A percentile compares a stretch with the other conserved stretches of the same genome.
phyloP scores from a whole-genome alignment of 2,888 invertebrate species.

The Anagyrus pseudococci region DNA sequence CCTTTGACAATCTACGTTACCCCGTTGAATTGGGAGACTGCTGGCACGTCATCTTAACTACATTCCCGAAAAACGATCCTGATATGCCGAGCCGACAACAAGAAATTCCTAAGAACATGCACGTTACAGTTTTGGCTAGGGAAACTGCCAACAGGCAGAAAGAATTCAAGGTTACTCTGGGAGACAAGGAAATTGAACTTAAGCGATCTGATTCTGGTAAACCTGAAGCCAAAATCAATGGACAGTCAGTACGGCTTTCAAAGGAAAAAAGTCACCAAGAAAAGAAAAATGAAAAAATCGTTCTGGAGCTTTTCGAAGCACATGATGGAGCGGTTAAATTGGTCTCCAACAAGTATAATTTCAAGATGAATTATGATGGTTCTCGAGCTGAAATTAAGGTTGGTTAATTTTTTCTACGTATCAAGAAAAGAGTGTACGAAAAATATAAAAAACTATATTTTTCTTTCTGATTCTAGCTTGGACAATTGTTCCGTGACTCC shows the following conservation, averaged over 20 bases:
- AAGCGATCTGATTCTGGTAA: slow-evolving; percentile 52
- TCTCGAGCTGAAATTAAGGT: slow-evolving; percentile 62
- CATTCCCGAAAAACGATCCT: slow-evolving; percentile 54
- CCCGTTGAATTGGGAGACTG: slow-evolving; percentile 64
- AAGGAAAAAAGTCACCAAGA: slow-evolving; percentile 51
- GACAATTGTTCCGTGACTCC: slow-evolving; percentile 64
- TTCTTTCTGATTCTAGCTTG: slow-evolving; percentile 49
- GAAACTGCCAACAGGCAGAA: slow-evolving; percentile 57
- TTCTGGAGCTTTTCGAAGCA: slow-evolving; percentile 61
- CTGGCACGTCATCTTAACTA: slow-evolving; percentile 71
- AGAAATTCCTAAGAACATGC: slow-evolving; percentile 57
- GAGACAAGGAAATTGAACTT: slow-evolving; percentile 58
- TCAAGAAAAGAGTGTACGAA: too few species aligned
- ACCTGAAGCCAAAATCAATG: slow-evolving; percentile 50
- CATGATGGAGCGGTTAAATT: slow-evolving; percentile 67
- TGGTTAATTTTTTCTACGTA: too few species aligned
- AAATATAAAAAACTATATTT: too few species aligned
- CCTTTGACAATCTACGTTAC: slow-evolving; percentile 73
- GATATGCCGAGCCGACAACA: slow-evolving; percentile 47
- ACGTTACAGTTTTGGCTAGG: slow-evolving; percentile 61
- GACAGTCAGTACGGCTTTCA: slow-evolving; percentile 45
- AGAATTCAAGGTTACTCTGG: slow-evolving; percentile 63
- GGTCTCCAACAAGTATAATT: slow-evolving; percentile 61
- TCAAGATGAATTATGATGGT: slow-evolving; percentile 69
- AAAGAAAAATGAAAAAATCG: slow-evolving; percentile 46